These are phyloP conservation scores for Bathybates hornii DNA, from an alignment of 2,113 vertebrate genomes.

Conservation along the genomic window DNA sequence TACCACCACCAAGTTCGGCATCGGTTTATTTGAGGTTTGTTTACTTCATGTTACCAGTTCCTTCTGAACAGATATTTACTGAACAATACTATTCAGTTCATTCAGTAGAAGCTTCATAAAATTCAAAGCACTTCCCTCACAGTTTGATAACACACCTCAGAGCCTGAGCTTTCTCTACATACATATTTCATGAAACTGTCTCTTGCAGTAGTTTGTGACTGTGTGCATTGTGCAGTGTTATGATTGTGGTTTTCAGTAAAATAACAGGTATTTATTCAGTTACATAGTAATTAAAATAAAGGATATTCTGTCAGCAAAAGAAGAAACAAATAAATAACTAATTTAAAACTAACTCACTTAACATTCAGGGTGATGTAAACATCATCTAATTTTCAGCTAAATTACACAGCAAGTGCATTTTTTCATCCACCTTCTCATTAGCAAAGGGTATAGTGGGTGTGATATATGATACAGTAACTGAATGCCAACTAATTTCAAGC, in stretches of 20 bases:
- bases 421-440: background rate
- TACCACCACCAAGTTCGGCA: background rate
- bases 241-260: background rate
- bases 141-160: conserved; percentile 1
- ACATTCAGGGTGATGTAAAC: background rate
- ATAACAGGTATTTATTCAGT: background rate
- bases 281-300: background rate
- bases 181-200: background rate
- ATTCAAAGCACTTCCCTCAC: conserved; percentile 10
- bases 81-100: background rate
- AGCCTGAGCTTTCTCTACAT: background rate
- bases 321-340: background rate
- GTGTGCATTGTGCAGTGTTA: background rate
- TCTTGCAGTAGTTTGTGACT: background rate
- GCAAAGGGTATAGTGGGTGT: background rate
- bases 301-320: background rate
- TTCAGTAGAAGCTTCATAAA: conserved; percentile 29
- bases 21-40: conserved; percentile 29
- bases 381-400: background rate
- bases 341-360: background rate
- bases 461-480: background rate
- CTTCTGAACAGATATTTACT: conserved; percentile 39
- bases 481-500: conserved; percentile 12
- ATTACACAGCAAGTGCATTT: background rate
- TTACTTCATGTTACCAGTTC: background rate